phyloP scores from a whole-genome alignment of 1,140 invertebrate species.

The Zaprionus kolodkinae region DNA sequence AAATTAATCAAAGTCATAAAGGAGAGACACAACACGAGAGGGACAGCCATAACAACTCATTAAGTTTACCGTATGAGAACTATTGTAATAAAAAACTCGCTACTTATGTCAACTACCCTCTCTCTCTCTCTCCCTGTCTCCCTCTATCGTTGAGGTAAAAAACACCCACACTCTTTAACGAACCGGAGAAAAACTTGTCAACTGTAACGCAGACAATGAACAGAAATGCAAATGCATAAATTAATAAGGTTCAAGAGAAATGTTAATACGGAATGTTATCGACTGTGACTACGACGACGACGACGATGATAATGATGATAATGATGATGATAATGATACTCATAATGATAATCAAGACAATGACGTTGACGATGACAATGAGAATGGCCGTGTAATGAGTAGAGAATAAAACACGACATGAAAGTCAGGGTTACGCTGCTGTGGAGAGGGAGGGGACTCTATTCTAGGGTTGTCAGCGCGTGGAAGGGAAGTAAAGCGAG shows the following conservation, averaged over 20 bases:
- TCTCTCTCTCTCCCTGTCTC: constrained; percentile 1
- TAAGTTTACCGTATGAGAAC: constrained; percentile 44
- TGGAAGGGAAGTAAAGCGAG: not conserved
- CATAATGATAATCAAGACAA: constrained; percentile 1
- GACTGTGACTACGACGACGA: constrained; percentile 45
- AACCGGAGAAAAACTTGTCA: constrained; percentile 64
- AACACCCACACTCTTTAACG: constrained; percentile 34
- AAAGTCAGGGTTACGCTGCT: constrained; percentile 55
- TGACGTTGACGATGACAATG: constrained; percentile 33
- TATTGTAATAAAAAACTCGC: constrained; percentile 21
- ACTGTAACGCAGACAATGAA: constrained; percentile 77
- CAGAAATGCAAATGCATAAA: constrained; percentile 69
- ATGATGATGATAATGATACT: constrained; percentile 45
- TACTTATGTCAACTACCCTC: not conserved
- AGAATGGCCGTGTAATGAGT: constrained; percentile 54
- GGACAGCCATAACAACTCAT: constrained; percentile 55
- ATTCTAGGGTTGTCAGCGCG: too few relatives aligned
- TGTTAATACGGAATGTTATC: constrained; percentile 60
- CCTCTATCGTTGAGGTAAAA: constrained; percentile 12
- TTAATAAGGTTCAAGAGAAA: constrained; percentile 59
- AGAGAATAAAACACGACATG: constrained; percentile 43
- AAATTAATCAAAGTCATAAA: constrained; percentile 69
- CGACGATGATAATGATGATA: constrained; percentile 9
- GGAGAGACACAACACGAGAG: constrained; percentile 7
- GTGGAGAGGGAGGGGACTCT: too few relatives aligned